Base-by-base conservation (phyloP, 37 sponge, comb jelly and placozoan genomes). In the Aphrocallistes beatrix region DNA sequence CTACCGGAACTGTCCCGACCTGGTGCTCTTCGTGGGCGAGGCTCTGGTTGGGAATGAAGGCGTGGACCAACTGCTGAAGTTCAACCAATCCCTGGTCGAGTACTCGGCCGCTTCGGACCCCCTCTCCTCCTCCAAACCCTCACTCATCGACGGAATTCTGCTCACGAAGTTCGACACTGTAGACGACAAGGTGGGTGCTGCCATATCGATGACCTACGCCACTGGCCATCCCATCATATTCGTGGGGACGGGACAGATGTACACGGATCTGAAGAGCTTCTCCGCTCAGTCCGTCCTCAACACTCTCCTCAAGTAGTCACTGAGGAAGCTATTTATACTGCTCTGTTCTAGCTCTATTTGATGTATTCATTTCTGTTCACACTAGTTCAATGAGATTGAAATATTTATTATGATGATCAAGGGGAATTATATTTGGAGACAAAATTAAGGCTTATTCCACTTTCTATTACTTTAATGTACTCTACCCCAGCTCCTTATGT, bases 171-270 rank as follows among this genome's bases (percentile, higher is more conserved):
- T 96, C 87, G 97, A 96, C 84, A 94, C 94, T 45, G 91, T 96
- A 81, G 97, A 96, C 87, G 97, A 96, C 47, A 96, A 96, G 92
- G 97, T 96, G 1, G 97, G 97, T 28, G 97, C 97, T 38, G 97
- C 97, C 38, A 92, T 96, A 13, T 94, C 94, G 23, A 96, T 96
- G 97, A 92, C 97, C 81, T 96, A 96, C 85, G 92, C 90, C 40
- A 94, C 94, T 16, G 94, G 97, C 0, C 94, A 96, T 81, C 97
- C 97, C 13, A 96, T 96, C 39, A 90, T 96, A 60, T 96, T 96
- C 84, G 90, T 96, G 6, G 97, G 97, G 1, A 96, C 94, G 36
- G 97, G 97, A 23, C 97, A 96, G 88, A 91, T 90, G 30, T 96
- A 94, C 83, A 85, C 83, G 1, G 97, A 96, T 82, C 83, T 96